Conservation (phyloP, 1,140 invertebrate species). For the Macrosteles quadrilineatus region DNA sequence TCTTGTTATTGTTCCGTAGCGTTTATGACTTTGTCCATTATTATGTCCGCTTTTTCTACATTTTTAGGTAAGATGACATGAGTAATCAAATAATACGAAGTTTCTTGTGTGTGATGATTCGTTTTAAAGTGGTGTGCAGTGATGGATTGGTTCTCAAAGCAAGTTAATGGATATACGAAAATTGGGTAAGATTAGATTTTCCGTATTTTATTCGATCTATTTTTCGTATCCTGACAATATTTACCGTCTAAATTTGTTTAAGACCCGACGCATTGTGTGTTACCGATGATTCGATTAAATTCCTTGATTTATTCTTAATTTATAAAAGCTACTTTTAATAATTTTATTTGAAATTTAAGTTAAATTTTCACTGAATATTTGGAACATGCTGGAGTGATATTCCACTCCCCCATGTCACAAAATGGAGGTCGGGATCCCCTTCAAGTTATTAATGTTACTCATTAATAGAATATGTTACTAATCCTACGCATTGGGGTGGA, state of each 20-base stretch:
- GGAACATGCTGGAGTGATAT: constrained; percentile 55
- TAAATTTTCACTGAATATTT: constrained; percentile 50
- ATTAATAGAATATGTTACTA: neutral
- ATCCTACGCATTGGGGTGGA: too few relatives aligned
- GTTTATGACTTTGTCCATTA: constrained; percentile 55
- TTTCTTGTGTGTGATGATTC: constrained; percentile 33
- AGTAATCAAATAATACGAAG: constrained; percentile 25
- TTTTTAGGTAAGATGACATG: constrained; percentile 40
- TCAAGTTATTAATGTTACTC: constrained; percentile 1
- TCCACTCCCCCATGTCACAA: constrained; percentile 60
- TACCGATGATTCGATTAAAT: neutral
- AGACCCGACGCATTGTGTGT: neutral
- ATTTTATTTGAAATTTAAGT: constrained; percentile 8
- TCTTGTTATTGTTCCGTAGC: constrained; percentile 75
- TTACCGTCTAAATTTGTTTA: neutral
- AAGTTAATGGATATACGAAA: constrained; percentile 35
- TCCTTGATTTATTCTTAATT: neutral
- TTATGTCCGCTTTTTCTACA: constrained; percentile 52
- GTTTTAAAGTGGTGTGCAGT: constrained; percentile 33
- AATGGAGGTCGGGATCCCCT: constrained; percentile 55
- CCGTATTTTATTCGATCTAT: constrained; percentile 32
- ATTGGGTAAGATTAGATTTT: constrained; percentile 34
- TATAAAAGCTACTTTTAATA: too few relatives aligned
- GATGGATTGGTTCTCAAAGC: constrained; percentile 13
- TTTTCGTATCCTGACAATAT: constrained; percentile 11